phyloP scores from a whole-genome alignment of 2,113 vertebrate genomes.

The Notechis scutatus region DNA sequence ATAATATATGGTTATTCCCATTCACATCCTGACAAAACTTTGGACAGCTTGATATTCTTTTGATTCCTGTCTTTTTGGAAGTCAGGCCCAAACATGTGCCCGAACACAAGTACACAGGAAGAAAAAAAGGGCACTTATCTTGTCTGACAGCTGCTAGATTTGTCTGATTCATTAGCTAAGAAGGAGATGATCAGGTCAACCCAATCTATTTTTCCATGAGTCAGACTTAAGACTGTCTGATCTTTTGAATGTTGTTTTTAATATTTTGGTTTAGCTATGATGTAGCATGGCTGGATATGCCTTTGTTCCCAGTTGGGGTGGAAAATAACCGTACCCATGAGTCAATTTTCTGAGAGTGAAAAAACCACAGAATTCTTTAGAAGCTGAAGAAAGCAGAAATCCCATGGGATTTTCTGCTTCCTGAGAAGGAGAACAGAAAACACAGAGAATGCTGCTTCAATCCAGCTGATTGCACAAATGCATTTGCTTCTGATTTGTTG shows the following conservation, averaged over 20 bases:
- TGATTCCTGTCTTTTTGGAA: background rate
- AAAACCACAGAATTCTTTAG: background rate
- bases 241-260: conserved; percentile 42
- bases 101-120: background rate
- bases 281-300: conserved; percentile 44
- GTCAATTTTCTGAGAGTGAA: background rate
- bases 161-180: conserved; percentile 33
- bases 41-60: background rate
- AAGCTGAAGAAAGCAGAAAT: background rate
- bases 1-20: background rate
- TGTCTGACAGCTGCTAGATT: conserved; percentile 14
- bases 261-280: conserved; percentile 27
- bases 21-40: background rate
- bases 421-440: background rate
- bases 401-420: background rate
- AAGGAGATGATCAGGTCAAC: conserved; percentile 17
- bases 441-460: background rate
- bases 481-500: background rate
- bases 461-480: background rate
- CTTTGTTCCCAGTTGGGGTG: conserved; percentile 39
- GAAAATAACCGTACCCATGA: background rate
- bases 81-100: background rate
- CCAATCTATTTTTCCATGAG: conserved; percentile 46
- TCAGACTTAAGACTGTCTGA: conserved; percentile 54
- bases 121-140: background rate